phyloP scores from a whole-genome alignment of 2,888 invertebrate genomes.

The Iphiclides podalirius region DNA sequence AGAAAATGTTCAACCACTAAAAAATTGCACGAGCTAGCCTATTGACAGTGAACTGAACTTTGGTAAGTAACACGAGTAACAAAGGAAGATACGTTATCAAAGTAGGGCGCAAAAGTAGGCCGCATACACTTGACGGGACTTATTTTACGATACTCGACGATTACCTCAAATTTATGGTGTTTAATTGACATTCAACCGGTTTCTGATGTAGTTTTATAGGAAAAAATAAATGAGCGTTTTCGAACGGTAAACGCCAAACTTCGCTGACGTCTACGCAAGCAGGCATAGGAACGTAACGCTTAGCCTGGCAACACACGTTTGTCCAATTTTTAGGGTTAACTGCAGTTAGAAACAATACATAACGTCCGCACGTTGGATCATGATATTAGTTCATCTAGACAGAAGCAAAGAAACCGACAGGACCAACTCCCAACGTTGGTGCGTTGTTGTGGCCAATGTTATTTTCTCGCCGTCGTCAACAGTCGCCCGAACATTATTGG shows the following conservation, averaged over 20 bases:
- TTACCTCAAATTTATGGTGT: slow-evolving; percentile 16
- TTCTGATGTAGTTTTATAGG: slow-evolving; percentile 15
- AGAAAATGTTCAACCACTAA: background rate
- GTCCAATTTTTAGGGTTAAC: no score
- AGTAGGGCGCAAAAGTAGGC: slow-evolving; percentile 54
- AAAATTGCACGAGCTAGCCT: background rate
- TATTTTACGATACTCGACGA: slow-evolving; percentile 27
- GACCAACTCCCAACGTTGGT: no score
- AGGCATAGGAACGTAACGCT: slow-evolving; percentile 7
- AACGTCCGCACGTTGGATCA: no score
- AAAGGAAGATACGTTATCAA: slow-evolving; percentile 48
- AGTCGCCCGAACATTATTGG: no score
- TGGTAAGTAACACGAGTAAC: slow-evolving; percentile 40
- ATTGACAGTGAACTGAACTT: slow-evolving; percentile 36
- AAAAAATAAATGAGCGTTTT: slow-evolving; percentile 10
- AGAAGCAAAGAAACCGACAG: no score
- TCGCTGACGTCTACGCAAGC: background rate
- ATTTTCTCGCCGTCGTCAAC: no score
- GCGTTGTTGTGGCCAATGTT: no score
- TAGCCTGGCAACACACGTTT: no score
- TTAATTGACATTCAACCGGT: slow-evolving; percentile 13
- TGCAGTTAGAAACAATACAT: no score
- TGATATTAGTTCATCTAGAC: no score
- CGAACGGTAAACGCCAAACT: background rate
- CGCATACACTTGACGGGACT: slow-evolving; percentile 37